A percentile compares a stretch with the other conserved stretches of the same genome.
These are phyloP conservation scores for Geotrypetes seraphini DNA, from an alignment of 2,797 vertebrate species.

Conservation along the genomic window DNA sequence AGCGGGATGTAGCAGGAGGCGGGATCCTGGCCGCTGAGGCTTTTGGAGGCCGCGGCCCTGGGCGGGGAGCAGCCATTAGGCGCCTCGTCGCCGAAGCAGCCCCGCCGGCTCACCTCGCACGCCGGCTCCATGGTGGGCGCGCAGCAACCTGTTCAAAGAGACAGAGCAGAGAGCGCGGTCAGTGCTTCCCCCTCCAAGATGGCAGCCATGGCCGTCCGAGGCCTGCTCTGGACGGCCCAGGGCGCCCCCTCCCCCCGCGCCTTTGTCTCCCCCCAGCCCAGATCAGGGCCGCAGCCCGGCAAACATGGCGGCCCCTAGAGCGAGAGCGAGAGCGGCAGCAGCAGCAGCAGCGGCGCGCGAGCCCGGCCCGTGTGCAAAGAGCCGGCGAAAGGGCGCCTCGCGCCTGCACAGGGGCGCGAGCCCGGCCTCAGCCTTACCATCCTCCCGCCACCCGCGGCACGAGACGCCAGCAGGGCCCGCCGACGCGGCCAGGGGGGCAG, in stretches of 20 bases:
- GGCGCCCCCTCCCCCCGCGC: conserved; percentile 4
- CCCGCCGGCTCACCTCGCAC: conserved; percentile 60
- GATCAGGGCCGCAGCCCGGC: neutral
- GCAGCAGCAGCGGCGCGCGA: too few relatives aligned
- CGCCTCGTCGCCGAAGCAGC: conserved; percentile 61
- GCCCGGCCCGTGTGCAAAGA: too few relatives aligned
- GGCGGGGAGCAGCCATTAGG: conserved; percentile 47
- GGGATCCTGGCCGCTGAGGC: conserved; percentile 57
- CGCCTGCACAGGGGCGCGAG: neutral
- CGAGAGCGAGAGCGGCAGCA: too few relatives aligned
- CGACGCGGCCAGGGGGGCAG: conserved; percentile 19
- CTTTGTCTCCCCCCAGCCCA: conserved; percentile 15
- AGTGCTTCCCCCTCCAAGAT: conserved; percentile 44
- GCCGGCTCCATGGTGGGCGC: conserved; percentile 74
- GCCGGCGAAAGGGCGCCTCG: neutral
- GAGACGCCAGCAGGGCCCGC: neutral
- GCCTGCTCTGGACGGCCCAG: conserved; percentile 20
- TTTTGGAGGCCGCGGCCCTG: conserved; percentile 57
- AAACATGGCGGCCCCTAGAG: conserved; percentile 6
- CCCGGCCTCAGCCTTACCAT: neutral
- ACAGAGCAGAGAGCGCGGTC: conserved; percentile 5
- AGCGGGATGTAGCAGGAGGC: conserved; percentile 72
- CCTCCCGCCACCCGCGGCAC: neutral
- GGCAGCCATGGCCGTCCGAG: too few relatives aligned
- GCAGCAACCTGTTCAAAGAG: conserved; percentile 65